A percentile compares a stretch with the other conserved stretches of the same genome.
Evolutionary conservation across 1,140 invertebrate genomes (phyloP).

Genomic region (Medauroidea extradentata): DNA sequence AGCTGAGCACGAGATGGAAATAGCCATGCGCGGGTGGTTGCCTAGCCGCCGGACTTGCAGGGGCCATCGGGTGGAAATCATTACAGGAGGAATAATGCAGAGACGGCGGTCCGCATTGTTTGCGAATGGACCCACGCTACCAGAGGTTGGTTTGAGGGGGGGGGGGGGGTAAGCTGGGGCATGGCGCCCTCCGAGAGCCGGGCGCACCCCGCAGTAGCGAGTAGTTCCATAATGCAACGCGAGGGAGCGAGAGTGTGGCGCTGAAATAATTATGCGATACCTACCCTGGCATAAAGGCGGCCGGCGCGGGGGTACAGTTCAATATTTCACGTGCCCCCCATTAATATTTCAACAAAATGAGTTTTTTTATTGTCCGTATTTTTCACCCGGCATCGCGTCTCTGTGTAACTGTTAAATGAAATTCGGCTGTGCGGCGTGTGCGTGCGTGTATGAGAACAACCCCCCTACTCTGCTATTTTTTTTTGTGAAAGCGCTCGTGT

Average conservation of each 20-base stretch:
- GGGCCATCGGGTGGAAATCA: too few relatives aligned
- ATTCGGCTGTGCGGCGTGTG: conserved; percentile 4
- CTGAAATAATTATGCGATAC: conserved; percentile 19
- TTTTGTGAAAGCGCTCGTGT: too few relatives aligned
- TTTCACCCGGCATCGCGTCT: conserved; percentile 5
- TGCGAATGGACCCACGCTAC: too few relatives aligned
- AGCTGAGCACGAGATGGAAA: too few relatives aligned
- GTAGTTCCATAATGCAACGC: conserved; percentile 10
- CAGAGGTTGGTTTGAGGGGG: too few relatives aligned
- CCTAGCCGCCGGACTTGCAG: too few relatives aligned
- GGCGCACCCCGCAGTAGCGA: too few relatives aligned
- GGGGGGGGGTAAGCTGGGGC: too few relatives aligned
- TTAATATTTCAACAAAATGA: conserved; percentile 20
- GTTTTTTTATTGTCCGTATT: conserved; percentile 18
- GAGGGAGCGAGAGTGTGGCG: conserved; percentile 16
- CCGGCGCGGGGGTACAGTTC: conserved; percentile 15
- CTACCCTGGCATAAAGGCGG: conserved; percentile 12
- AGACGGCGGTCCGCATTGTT: too few relatives aligned
- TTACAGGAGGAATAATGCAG: too few relatives aligned
- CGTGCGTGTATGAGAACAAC: background rate
- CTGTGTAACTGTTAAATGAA: conserved; percentile 2
- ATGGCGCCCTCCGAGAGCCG: too few relatives aligned
- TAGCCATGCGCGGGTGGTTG: too few relatives aligned
- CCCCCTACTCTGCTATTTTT: background rate
- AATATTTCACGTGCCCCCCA: conserved; percentile 19